A percentile compares a stretch with the other conserved stretches of the same genome.
These are phyloP conservation scores for Acanthurus tractus DNA, from an alignment of 2,797 vertebrate species.

Conservation along the genomic window DNA sequence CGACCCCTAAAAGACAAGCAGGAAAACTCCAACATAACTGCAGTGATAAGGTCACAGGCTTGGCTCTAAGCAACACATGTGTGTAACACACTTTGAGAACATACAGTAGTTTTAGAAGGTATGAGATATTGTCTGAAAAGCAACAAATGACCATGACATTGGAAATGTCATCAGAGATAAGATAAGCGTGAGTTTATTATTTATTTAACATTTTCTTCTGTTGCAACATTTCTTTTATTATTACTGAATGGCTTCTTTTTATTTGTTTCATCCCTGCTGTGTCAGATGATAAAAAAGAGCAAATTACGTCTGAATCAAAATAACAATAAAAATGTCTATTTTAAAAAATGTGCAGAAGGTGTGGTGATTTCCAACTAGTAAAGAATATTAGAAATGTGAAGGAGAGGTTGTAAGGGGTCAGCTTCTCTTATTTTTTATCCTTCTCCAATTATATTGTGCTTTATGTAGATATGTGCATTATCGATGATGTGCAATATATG, in stretches of 20 bases:
- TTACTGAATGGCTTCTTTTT: not conserved
- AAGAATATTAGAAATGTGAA: not conserved
- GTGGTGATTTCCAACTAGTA: not conserved
- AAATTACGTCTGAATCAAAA: not conserved
- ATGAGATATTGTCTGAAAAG: not conserved
- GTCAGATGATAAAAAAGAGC: not conserved
- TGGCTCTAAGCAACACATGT: constrained; percentile 1
- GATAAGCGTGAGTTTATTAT: no score
- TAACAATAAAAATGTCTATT: no score
- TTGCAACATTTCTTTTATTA: no score
- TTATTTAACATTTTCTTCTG: no score
- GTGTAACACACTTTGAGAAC: not conserved
- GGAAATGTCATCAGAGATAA: not conserved
- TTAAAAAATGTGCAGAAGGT: not conserved
- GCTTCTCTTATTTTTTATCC: no score
- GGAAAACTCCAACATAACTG: constrained; percentile 12
- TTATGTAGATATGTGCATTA: no score
- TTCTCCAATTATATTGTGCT: no score
- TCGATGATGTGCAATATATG: no score
- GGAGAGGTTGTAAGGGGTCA: no score
- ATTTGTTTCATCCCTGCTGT: not conserved
- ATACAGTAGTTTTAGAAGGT: not conserved
- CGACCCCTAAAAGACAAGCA: constrained; percentile 1
- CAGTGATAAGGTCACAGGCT: constrained; percentile 15
- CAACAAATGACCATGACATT: not conserved